Base-by-base conservation (phyloP, 1,140 invertebrate genomes). In the Anthonomus grandis region DNA sequence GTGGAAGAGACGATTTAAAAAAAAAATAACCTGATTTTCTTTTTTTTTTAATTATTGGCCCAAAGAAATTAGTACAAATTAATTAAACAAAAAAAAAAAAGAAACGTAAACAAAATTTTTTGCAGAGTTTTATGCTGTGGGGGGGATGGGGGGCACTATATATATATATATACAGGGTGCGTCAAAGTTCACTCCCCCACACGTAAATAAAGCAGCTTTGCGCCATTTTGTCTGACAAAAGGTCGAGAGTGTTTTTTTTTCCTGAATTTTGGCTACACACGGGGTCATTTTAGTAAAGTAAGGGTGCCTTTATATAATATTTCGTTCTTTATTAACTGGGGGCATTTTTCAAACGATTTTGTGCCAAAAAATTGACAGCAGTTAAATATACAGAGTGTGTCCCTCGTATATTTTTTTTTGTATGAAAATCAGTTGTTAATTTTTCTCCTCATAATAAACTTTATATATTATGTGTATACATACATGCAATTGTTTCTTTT, bases 31-130 rank as follows among this genome's bases (percentile, higher is more conserved):
- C 18, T 50, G 39, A 49, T 19, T 21, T 57, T 49, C 45, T 49
- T 49, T 57, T 57, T 57, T 57, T 39, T 46, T 56, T 24, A 10
- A 21, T 34, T 21, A 3, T 45, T 38, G 44, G 27, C 54, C 54
- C 54, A 56, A 56, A 56, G 54, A 56, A 56, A 48, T 56, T 46
- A 56, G 54, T 56, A 56, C 54, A 56, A 56, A 56, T 48, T 48
- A 25, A 23, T 27, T 8, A 15, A 23, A 24, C 15, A 13, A 12
- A 10, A 34, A 41, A 39, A 21, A 39, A 53, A 41, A 23, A 42
- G 8, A 15, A 23, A 24, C 15, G 31, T 34, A 10, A 34, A 41
- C 41, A 21, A 39, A 53, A 41, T 42, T 53, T 53, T 53, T 44
- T 41, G 36, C 36, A 38, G 48, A 51, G 36, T 51, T 38, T 41